phyloP scores from a whole-genome alignment of 2,113 vertebrate species.

The Larimichthys crocea region DNA sequence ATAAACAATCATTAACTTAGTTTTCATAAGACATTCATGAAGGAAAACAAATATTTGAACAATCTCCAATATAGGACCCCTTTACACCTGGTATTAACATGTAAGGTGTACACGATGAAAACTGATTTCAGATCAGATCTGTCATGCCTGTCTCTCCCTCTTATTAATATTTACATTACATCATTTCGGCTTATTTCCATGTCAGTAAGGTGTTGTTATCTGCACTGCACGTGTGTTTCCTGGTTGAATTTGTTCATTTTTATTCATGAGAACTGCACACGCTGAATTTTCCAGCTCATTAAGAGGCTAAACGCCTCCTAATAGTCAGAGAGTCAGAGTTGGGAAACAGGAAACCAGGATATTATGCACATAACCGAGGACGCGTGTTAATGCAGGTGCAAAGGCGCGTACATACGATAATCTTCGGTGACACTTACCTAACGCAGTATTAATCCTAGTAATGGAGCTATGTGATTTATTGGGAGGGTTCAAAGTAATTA shows the following conservation, averaged over 20 bases:
- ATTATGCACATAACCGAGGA: constrained; percentile 18
- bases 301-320: constrained; percentile 6
- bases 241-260: constrained; percentile 10
- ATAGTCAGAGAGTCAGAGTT: constrained; percentile 12
- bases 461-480: constrained; percentile 37
- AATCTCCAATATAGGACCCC: constrained; percentile 33
- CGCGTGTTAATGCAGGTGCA: constrained; percentile 44
- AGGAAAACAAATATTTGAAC: constrained; percentile 36
- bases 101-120: constrained; percentile 14
- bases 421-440: constrained; percentile 47
- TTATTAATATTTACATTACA: constrained; percentile 44
- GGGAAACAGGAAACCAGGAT: constrained; percentile 21
- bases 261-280: constrained; percentile 8
- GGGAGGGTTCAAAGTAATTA: constrained; percentile 22
- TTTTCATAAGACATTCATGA: constrained; percentile 68
- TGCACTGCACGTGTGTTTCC: constrained; percentile 15
- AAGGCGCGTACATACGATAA: constrained; percentile 51
- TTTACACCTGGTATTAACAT: constrained; percentile 45
- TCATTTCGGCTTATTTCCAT: background rate
- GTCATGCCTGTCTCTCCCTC: background rate
- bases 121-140: constrained; percentile 24
- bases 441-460: constrained; percentile 47
- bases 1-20: constrained; percentile 63
- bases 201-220: constrained; percentile 9
- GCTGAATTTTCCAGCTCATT: constrained; percentile 2